Conservation (phyloP, 2,113 vertebrate genomes). For the Octodon degus region DNA sequence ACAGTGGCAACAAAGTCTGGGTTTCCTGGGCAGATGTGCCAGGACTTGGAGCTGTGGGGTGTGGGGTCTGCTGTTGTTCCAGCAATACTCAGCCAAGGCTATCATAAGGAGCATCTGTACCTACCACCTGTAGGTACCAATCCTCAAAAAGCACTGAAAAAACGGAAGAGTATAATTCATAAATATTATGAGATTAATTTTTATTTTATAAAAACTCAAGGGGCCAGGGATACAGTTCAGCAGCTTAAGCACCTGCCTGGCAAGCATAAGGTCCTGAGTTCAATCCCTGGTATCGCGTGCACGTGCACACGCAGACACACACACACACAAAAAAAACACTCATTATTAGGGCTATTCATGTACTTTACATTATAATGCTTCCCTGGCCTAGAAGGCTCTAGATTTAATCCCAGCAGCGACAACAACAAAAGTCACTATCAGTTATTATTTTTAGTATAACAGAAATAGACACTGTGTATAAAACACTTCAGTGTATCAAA, state of each 20-base stretch:
- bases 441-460: not conserved
- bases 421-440: not conserved
- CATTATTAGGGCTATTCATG: not conserved
- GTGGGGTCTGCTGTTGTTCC: not conserved
- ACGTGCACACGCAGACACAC: too few relatives aligned
- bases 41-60: not conserved
- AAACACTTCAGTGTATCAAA: conserved; percentile 34
- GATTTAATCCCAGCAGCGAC: too few relatives aligned
- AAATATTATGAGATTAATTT: not conserved
- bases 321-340: not conserved
- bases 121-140: not conserved
- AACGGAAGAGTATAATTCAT: not conserved
- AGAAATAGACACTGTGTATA: conserved; percentile 1
- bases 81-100: not conserved
- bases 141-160: not conserved
- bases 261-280: too few relatives aligned
- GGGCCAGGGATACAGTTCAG: too few relatives aligned
- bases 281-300: too few relatives aligned
- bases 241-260: too few relatives aligned
- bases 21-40: not conserved
- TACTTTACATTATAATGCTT: not conserved
- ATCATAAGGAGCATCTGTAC: not conserved
- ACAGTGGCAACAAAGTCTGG: not conserved
- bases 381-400: not conserved
- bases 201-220: conserved; percentile 34